A percentile compares a stretch with the other conserved stretches of the same genome.
These are phyloP conservation scores for Leptopterna dolabrata DNA, from an alignment of 2,888 invertebrate species.

Conservation along the genomic window DNA sequence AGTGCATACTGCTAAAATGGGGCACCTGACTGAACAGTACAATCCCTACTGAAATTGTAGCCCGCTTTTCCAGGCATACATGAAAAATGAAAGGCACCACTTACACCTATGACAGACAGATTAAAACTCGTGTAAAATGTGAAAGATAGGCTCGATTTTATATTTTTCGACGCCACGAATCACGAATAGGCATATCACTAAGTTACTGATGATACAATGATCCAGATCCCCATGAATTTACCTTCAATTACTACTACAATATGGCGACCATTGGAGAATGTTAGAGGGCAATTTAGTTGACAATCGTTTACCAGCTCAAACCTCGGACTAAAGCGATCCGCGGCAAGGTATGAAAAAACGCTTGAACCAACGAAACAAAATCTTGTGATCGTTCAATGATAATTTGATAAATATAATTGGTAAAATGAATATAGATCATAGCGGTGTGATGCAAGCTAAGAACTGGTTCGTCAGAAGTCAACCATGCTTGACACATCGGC, in stretches of 20 bases:
- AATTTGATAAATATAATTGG: background rate
- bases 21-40: too few species aligned
- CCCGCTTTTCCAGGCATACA: background rate
- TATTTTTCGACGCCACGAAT: too few species aligned
- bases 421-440: constrained; percentile 53
- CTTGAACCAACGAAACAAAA: background rate
- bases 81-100: background rate
- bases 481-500: constrained; percentile 55
- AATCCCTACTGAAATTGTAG: too few species aligned
- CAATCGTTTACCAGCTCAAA: background rate
- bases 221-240: background rate
- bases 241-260: background rate
- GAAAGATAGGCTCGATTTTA: too few species aligned
- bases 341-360: background rate
- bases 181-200: too few species aligned
- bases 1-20: too few species aligned
- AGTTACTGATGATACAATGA: background rate
- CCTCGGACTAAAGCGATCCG: background rate
- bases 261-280: background rate
- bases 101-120: background rate
- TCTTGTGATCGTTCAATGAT: background rate
- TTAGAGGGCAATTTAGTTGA: background rate
- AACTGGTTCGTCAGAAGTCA: constrained; percentile 58
- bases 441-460: constrained; percentile 59
- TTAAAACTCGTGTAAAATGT: background rate